Evolutionary conservation across 1,140 invertebrate species (phyloP).

Genomic region (Drosophila mojavensis): DNA sequence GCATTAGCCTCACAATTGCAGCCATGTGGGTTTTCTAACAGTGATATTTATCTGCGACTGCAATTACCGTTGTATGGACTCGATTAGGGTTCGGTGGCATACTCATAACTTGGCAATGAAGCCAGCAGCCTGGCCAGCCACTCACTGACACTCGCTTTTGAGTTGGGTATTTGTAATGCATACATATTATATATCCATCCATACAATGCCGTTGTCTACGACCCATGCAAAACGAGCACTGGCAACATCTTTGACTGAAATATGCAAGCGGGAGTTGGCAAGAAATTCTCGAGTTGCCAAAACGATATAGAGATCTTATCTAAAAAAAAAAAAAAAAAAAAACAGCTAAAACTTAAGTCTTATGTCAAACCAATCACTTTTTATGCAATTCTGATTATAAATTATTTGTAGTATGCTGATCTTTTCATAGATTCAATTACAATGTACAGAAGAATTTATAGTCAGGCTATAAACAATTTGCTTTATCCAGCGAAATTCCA

Average conservation of each 20-base stretch:
- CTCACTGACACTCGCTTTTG: constrained; percentile 29
- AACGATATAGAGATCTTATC: not conserved
- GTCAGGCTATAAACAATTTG: too few species aligned
- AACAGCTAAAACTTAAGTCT: not conserved
- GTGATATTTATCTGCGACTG: constrained; percentile 77
- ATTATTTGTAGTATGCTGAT: too few species aligned
- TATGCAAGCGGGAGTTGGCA: not conserved
- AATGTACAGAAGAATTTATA: too few species aligned
- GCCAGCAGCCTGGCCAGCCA: constrained; percentile 8
- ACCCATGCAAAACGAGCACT: not conserved
- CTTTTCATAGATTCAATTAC: too few species aligned
- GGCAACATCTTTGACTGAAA: constrained; percentile 1
- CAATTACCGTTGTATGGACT: constrained; percentile 79
- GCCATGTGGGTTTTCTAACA: constrained; percentile 79
- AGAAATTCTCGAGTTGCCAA: too few species aligned
- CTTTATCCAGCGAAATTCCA: too few species aligned
- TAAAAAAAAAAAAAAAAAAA: not conserved
- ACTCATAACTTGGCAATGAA: constrained; percentile 67
- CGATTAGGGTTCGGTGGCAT: constrained; percentile 74
- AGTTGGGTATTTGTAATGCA: constrained; percentile 15
- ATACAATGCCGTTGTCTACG: not conserved
- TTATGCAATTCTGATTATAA: too few species aligned
- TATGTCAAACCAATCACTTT: too few species aligned
- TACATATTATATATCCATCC: constrained; percentile 26
- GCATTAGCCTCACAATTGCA: constrained; percentile 13